Evolutionary conservation across 2,113 vertebrate genomes (phyloP).

Genomic region (Gulo gulo): DNA sequence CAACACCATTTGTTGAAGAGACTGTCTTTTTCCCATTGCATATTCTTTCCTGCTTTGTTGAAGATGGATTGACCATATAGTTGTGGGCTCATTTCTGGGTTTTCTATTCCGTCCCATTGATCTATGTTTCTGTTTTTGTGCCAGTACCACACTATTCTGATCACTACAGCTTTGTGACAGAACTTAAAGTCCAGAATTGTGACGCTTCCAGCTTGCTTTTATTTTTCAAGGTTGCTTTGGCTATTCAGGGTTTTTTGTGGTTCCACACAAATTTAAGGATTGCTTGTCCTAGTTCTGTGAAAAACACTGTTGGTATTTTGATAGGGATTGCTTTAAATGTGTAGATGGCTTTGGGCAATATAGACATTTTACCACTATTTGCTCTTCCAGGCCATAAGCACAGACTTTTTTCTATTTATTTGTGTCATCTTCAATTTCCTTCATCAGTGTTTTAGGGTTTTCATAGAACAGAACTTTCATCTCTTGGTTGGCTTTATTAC

Average conservation of each 20-base stretch:
- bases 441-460: not conserved
- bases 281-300: not conserved
- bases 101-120: not conserved
- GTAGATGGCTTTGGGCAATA: not conserved
- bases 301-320: not conserved
- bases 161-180: not conserved
- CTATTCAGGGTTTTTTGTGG: not conserved
- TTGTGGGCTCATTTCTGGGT: not conserved
- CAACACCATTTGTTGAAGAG: not conserved
- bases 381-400: not conserved
- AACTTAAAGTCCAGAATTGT: not conserved
- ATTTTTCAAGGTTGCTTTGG: not conserved
- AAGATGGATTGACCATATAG: not conserved
- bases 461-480: not conserved
- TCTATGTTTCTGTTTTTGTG: not conserved
- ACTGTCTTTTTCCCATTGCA: not conserved
- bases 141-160: not conserved
- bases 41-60: not conserved
- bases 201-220: not conserved
- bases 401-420: not conserved
- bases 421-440: not conserved
- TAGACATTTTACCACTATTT: not conserved
- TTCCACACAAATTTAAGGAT: not conserved
- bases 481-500: not conserved
- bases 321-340: not conserved